phyloP scores from a whole-genome alignment of 2,113 vertebrate species.

The Prinia subflava region DNA sequence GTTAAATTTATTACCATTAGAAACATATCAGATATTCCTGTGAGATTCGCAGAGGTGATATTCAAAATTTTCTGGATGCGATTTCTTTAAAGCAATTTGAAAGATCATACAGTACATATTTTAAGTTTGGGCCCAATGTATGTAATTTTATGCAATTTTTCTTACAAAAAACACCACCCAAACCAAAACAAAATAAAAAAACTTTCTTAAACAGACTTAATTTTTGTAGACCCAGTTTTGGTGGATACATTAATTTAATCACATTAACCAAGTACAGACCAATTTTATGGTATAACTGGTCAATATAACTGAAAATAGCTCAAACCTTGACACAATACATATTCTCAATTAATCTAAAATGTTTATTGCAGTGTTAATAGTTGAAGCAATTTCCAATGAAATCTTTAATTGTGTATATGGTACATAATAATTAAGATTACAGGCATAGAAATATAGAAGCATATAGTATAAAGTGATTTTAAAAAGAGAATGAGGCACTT shows the following conservation, averaged over 20 bases:
- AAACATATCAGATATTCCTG: not conserved
- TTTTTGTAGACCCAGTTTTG: not conserved
- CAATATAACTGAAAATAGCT: fast-evolving
- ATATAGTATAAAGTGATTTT: not conserved
- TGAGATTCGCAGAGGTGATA: not conserved
- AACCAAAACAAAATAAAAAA: not conserved
- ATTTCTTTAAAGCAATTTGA: not conserved
- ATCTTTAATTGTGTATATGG: not conserved
- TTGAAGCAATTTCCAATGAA: not conserved
- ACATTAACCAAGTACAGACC: not conserved
- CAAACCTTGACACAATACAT: not conserved
- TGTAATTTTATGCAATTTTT: not conserved
- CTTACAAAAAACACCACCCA: not conserved
- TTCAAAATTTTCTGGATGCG: not conserved
- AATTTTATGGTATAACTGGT: not conserved
- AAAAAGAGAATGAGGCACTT: not conserved
- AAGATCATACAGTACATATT: not conserved
- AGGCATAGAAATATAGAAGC: not conserved
- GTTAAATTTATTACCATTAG: not conserved
- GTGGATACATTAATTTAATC: not conserved
- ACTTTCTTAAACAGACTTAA: not conserved
- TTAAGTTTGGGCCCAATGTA: not conserved
- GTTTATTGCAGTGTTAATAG: not conserved
- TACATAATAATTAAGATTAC: not conserved
- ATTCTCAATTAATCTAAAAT: not conserved